phyloP scores from a whole-genome alignment of 2,888 invertebrate genomes.

The Deroplatys truncata region DNA sequence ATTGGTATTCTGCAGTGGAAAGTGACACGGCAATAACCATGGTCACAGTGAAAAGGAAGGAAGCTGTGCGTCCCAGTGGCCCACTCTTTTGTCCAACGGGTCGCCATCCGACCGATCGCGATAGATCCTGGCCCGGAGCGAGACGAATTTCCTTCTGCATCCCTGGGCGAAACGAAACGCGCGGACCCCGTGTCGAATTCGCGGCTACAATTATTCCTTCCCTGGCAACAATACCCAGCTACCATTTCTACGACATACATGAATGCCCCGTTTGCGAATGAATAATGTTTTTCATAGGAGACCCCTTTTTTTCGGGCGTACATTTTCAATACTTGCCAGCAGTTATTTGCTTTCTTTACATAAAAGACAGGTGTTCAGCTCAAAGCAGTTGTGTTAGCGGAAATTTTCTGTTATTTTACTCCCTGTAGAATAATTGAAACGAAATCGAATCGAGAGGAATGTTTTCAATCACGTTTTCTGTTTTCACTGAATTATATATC shows the following conservation, averaged over 20 bases:
- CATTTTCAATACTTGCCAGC: neutral
- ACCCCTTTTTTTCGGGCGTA: neutral
- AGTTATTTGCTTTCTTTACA: neutral
- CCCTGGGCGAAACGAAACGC: neutral
- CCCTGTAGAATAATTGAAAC: neutral
- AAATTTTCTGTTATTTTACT: neutral
- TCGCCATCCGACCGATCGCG: neutral
- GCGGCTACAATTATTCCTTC: neutral
- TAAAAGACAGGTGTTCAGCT: neutral
- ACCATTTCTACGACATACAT: neutral
- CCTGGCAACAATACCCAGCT: neutral
- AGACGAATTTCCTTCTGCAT: neutral
- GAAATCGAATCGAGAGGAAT: neutral
- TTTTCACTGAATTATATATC: neutral
- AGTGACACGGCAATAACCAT: neutral
- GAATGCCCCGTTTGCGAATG: neutral
- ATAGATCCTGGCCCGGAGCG: neutral
- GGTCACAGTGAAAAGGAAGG: neutral
- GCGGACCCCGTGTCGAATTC: slow-evolving; percentile 1
- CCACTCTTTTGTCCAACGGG: neutral
- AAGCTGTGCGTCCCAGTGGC: neutral
- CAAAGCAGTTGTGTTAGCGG: neutral
- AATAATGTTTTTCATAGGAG: neutral
- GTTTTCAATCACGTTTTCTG: neutral
- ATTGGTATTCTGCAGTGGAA: neutral